These are phyloP conservation scores for Phaethornis superciliosus DNA, from an alignment of 2,113 vertebrate genomes.

Conservation along the genomic window DNA sequence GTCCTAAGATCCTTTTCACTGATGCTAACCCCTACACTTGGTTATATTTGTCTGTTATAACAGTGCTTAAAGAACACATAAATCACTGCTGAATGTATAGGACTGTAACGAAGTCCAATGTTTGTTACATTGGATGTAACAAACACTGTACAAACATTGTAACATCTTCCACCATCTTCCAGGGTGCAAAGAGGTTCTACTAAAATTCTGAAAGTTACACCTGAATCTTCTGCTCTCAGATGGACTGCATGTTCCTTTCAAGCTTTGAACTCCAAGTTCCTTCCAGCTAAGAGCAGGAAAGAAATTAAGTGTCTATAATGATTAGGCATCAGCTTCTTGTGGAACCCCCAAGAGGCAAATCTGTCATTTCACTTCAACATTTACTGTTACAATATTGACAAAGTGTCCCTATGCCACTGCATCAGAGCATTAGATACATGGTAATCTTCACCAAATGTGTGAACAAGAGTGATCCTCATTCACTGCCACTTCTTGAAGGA, in stretches of 20 bases:
- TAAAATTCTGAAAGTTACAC: neutral
- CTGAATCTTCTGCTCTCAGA: neutral
- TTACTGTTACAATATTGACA: constrained; percentile 62
- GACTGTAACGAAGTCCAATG: neutral
- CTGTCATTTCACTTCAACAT: constrained; percentile 59
- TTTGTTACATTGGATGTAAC: too few relatives aligned
- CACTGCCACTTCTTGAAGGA: neutral
- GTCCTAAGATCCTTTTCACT: neutral
- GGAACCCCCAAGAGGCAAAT: constrained; percentile 46
- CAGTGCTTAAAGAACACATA: neutral
- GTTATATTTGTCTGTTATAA: neutral
- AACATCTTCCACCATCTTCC: neutral
- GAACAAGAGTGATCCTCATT: neutral
- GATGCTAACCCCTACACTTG: neutral
- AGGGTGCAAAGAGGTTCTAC: neutral
- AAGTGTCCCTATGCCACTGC: constrained; percentile 36
- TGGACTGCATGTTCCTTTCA: neutral
- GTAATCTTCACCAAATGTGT: constrained; percentile 8
- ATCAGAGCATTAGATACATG: neutral
- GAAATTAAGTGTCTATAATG: constrained; percentile 52
- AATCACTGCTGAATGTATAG: neutral
- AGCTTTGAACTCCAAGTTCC: neutral
- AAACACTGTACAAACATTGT: too few relatives aligned
- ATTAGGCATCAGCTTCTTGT: constrained; percentile 44
- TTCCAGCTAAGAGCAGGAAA: constrained; percentile 24